Evolutionary conservation across 2,888 invertebrate species (phyloP).

Genomic region (Panzeria rudis): DNA sequence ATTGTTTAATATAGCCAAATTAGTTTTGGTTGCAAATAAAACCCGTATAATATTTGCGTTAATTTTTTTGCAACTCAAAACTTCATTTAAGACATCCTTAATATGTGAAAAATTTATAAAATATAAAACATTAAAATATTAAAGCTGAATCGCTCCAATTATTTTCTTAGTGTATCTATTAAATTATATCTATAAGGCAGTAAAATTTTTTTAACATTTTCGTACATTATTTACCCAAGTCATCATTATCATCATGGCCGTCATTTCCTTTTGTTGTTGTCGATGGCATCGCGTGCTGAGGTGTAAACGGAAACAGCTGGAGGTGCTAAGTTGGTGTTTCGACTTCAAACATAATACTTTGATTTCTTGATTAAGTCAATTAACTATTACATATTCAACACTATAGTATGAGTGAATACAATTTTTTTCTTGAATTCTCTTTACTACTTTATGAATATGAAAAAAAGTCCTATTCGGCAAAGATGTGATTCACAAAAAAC

Average conservation of each 20-base stretch:
- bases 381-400: slow-evolving; percentile 37
- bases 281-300: slow-evolving; percentile 55
- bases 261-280: slow-evolving; percentile 17
- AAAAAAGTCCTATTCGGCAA: too few relatives aligned
- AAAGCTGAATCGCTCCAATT: too few relatives aligned
- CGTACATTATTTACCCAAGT: slow-evolving; percentile 42
- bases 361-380: slow-evolving; percentile 66
- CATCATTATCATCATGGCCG: slow-evolving; percentile 26
- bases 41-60: too few relatives aligned
- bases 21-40: too few relatives aligned
- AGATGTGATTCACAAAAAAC: too few relatives aligned
- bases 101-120: too few relatives aligned
- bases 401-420: slow-evolving; percentile 1
- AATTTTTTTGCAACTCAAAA: too few relatives aligned
- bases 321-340: slow-evolving; percentile 65
- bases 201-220: not conserved
- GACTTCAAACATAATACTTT: slow-evolving; percentile 62
- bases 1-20: too few relatives aligned
- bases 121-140: too few relatives aligned
- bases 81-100: too few relatives aligned
- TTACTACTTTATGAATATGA: too few relatives aligned
- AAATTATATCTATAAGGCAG: not conserved
- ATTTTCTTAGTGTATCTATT: not conserved
- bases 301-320: slow-evolving; percentile 50
- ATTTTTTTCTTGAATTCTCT: not conserved